phyloP scores from a whole-genome alignment of 2,888 invertebrate genomes.

The Drosophila aldrichi region DNA sequence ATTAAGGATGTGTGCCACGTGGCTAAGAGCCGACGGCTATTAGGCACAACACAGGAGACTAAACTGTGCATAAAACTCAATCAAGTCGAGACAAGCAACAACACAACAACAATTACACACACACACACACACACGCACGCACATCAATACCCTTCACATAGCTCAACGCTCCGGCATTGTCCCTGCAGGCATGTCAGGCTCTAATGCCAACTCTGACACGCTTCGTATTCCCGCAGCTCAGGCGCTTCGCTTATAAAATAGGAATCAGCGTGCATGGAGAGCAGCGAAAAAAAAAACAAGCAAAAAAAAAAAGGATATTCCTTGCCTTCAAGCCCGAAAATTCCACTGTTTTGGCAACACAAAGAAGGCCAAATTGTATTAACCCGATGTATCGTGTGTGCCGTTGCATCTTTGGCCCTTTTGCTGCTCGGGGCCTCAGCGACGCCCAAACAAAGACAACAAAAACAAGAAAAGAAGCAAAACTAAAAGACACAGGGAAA shows the following conservation, averaged over 20 bases:
- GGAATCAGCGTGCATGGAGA: constrained; percentile 60
- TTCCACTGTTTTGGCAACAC: constrained; percentile 62
- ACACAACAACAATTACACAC: constrained; percentile 30
- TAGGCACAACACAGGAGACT: constrained; percentile 61
- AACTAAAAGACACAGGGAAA: constrained; percentile 8
- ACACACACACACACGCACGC: constrained; percentile 23
- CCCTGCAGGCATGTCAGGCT: constrained; percentile 81
- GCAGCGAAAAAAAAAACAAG: constrained; percentile 23
- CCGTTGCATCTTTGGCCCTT: constrained; percentile 61
- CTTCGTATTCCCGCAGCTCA: constrained; percentile 55
- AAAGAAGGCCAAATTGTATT: constrained; percentile 36
- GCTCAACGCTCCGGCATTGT: constrained; percentile 60
- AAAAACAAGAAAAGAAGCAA: background rate
- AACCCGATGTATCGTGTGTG: constrained; percentile 30
- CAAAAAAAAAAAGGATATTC: constrained; percentile 16
- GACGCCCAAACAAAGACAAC: constrained; percentile 37
- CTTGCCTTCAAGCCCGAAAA: constrained; percentile 33
- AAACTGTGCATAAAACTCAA: constrained; percentile 81
- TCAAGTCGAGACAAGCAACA: constrained; percentile 69
- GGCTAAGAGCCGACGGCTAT: constrained; percentile 66
- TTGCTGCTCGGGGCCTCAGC: constrained; percentile 66
- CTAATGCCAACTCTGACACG: constrained; percentile 82
- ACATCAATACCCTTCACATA: constrained; percentile 70
- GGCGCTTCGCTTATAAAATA: constrained; percentile 44
- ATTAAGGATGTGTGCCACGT: constrained; percentile 77